These are phyloP conservation scores for Lissonota sp. DNA, from an alignment of 2,888 invertebrate species.

Conservation along the genomic window DNA sequence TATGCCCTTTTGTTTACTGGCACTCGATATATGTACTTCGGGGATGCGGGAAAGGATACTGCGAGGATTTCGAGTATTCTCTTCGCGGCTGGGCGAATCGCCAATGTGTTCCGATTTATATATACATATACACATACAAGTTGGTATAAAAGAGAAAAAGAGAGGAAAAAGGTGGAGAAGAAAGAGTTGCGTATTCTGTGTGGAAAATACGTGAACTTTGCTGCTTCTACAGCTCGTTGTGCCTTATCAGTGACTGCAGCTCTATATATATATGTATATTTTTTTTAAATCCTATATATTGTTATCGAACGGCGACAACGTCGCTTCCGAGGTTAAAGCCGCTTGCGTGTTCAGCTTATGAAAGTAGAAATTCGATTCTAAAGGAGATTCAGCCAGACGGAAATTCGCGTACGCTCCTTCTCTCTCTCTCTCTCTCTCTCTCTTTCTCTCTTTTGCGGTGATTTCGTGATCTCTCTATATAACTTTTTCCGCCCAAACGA, in stretches of 20 bases:
- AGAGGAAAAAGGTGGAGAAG: conserved; percentile 37
- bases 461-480: conserved; percentile 48
- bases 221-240: conserved; percentile 35
- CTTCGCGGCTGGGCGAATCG: conserved; percentile 68
- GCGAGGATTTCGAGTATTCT: conserved; percentile 64
- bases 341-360: conserved; percentile 74
- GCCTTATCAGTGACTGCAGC: conserved; percentile 27
- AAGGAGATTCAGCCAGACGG: conserved; percentile 67
- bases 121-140: no score
- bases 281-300: conserved; percentile 10
- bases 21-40: no score
- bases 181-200: conserved; percentile 36
- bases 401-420: conserved; percentile 65
- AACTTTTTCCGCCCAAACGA: conserved; percentile 54
- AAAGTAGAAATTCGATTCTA: conserved; percentile 71
- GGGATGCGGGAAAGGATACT: conserved; percentile 17
- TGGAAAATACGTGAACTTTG: conserved; percentile 57
- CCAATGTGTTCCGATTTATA: conserved; percentile 63
- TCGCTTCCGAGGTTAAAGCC: conserved; percentile 54
- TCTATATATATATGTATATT: conserved; percentile 6
- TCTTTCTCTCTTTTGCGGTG: conserved; percentile 27
- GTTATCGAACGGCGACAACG: conserved; percentile 41
- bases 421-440: conserved; percentile 3
- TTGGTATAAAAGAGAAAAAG: conserved; percentile 21
- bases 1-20: no score